Conservation (phyloP, 2,113 vertebrate genomes). For the Sclerurus mexicanus region DNA sequence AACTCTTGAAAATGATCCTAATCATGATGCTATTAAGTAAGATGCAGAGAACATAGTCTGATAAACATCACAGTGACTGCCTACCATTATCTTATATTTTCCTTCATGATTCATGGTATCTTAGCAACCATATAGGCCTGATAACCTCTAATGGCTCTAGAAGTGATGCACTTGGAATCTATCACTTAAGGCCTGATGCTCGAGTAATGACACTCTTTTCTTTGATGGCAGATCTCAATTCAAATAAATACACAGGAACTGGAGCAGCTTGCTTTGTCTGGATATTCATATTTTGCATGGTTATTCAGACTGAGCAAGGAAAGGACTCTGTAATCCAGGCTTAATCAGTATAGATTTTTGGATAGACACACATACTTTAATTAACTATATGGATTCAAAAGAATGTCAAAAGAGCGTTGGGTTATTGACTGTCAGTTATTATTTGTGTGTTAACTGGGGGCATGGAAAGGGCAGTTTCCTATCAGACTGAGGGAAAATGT, state of each 20-base stretch:
- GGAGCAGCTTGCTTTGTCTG: conserved; percentile 38
- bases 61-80: conserved; percentile 59
- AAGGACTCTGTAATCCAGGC: conserved; percentile 12
- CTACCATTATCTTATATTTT: conserved; percentile 68
- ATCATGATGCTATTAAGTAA: conserved; percentile 69
- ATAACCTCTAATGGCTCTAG: conserved; percentile 70
- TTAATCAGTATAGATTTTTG: conserved; percentile 64
- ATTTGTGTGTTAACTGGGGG: neutral
- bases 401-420: neutral
- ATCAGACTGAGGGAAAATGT: neutral
- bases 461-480: neutral
- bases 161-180: conserved; percentile 71
- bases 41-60: conserved; percentile 32
- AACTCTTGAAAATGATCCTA: conserved; percentile 69
- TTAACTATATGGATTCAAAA: conserved; percentile 59
- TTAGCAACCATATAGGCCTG: conserved; percentile 71
- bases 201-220: conserved; percentile 53
- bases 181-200: conserved; percentile 56
- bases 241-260: conserved; percentile 44
- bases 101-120: conserved; percentile 70
- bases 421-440: neutral
- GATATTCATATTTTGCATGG: conserved; percentile 26
- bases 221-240: conserved; percentile 45
- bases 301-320: neutral
- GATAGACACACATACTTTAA: conserved; percentile 27